Percentiles rank a stretch among this genome's conserved stretches.
These are phyloP conservation scores for Sesamia inferens DNA, from an alignment of 2,888 invertebrate species.

Conservation along the genomic window DNA sequence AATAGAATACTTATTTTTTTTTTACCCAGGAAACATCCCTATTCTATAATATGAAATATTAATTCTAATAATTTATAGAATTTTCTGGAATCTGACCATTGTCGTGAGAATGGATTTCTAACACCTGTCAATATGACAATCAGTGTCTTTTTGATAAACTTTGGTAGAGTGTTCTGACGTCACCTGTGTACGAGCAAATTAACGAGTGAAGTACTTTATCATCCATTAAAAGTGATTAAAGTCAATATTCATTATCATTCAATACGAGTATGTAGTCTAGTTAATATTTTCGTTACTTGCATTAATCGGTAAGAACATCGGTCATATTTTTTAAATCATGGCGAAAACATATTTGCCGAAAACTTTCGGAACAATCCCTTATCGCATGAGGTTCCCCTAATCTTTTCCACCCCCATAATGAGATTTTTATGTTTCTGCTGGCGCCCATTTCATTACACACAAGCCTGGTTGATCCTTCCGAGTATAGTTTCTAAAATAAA, in stretches of 20 bases:
- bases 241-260: background rate
- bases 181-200: no score
- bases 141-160: no score
- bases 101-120: background rate
- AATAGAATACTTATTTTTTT: no score
- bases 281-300: background rate
- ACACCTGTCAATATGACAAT: background rate
- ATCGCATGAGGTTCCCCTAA: conserved; percentile 33
- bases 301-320: background rate
- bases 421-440: conserved; percentile 61
- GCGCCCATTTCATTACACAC: conserved; percentile 36
- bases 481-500: conserved; percentile 6
- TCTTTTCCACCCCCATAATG: conserved; percentile 54
- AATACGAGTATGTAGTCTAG: background rate
- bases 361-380: conserved; percentile 18
- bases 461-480: conserved; percentile 29
- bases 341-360: background rate
- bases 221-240: background rate
- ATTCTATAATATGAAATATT: no score
- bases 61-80: background rate
- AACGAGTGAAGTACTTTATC: background rate
- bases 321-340: background rate
- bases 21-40: no score
- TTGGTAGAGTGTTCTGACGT: no score
- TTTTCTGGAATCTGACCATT: background rate